Percentiles rank a stretch among this genome's conserved stretches.
These are phyloP conservation scores for Phytoseiulus persimilis DNA, from an alignment of 2,888 invertebrate genomes.

Conservation along the genomic window DNA sequence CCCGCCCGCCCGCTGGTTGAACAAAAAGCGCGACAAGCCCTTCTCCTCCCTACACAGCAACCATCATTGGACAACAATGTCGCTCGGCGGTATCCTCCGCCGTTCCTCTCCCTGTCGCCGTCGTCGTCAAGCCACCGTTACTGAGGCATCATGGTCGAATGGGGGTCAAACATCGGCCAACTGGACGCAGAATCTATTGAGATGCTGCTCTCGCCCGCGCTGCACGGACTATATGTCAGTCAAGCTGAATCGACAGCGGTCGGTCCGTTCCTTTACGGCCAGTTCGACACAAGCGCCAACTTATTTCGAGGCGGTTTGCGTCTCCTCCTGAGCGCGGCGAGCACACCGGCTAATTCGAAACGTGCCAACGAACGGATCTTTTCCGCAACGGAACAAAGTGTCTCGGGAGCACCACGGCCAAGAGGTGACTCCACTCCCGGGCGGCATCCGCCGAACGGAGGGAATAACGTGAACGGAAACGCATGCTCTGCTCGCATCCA, in stretches of 20 bases:
- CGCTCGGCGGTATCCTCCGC: background rate
- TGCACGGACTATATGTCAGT: background rate
- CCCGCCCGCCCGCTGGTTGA: background rate
- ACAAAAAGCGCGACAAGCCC: background rate
- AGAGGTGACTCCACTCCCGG: background rate
- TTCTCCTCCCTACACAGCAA: background rate
- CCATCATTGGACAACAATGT: background rate
- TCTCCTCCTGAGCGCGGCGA: background rate
- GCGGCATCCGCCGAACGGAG: background rate
- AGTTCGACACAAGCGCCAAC: background rate
- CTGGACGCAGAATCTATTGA: background rate
- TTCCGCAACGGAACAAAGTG: background rate
- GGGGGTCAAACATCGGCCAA: background rate
- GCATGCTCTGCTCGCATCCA: background rate
- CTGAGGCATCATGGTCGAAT: background rate
- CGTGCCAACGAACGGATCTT: background rate
- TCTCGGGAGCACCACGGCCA: background rate
- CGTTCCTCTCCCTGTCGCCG: background rate
- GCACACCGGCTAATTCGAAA: background rate
- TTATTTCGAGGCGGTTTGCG: background rate
- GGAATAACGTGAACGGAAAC: background rate
- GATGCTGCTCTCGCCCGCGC: background rate
- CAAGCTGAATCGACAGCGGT: background rate
- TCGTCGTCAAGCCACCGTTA: background rate
- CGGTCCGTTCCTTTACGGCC: background rate